Conservation (phyloP, 2,888 invertebrate genomes). For the Idaea aversata region DNA sequence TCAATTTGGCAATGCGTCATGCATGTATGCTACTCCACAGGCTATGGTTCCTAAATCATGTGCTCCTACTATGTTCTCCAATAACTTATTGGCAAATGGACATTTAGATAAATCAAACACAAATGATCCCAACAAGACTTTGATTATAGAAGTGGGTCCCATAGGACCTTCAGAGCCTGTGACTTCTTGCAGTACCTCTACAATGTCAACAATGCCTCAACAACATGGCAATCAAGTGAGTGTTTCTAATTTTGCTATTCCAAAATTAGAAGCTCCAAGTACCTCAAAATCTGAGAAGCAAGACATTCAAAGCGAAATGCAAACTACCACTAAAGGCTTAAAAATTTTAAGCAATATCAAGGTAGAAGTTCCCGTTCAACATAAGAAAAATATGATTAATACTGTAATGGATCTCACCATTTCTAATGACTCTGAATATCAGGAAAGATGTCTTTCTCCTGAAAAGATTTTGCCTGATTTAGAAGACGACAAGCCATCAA, state of each 20-base stretch:
- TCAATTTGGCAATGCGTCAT: constrained; percentile 69
- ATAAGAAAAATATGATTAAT: constrained; percentile 69
- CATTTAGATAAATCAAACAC: constrained; percentile 44
- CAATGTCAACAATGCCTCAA: constrained; percentile 13
- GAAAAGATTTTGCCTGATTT: constrained; percentile 70
- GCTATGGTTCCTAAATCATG: constrained; percentile 54
- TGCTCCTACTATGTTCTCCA: constrained; percentile 48
- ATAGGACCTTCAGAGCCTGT: constrained; percentile 40
- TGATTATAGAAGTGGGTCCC: constrained; percentile 70
- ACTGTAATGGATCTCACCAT: constrained; percentile 72
- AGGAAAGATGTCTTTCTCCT: constrained; percentile 44
- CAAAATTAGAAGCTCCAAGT: constrained; percentile 26
- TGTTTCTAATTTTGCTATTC: constrained; percentile 9
- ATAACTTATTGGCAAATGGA: constrained; percentile 35
- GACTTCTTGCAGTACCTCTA: constrained; percentile 25
- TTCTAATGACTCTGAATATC: constrained; percentile 56
- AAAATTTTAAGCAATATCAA: constrained; percentile 77
- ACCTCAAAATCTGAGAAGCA: constrained; percentile 28
- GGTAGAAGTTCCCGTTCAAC: constrained; percentile 76
- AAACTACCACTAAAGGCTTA: constrained; percentile 61
- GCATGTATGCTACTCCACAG: constrained; percentile 66
- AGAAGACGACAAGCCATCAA: constrained; percentile 59
- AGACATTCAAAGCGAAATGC: constrained; percentile 42
- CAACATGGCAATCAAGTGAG: not conserved
- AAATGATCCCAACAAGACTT: constrained; percentile 57